Evolutionary conservation across 2,113 vertebrate genomes (phyloP).

Genomic region (Nibea coibor): DNA sequence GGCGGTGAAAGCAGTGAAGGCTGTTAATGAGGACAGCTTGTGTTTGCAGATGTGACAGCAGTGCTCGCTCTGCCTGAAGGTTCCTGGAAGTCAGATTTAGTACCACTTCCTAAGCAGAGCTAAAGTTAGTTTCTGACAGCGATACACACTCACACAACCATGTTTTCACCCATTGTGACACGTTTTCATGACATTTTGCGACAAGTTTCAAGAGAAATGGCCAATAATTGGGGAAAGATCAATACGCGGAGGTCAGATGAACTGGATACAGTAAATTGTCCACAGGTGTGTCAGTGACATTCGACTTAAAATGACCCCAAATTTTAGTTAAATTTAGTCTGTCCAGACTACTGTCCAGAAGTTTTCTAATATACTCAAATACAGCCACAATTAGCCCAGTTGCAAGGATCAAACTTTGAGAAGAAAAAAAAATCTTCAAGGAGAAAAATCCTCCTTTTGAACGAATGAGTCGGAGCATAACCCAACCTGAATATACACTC

Average conservation of each 20-base stretch:
- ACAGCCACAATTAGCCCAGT: slow-evolving; percentile 43
- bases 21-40: slow-evolving; percentile 60
- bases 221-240: background rate
- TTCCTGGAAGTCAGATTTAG: slow-evolving; percentile 63
- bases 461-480: slow-evolving; percentile 55
- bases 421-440: slow-evolving; percentile 30
- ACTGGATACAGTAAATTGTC: background rate
- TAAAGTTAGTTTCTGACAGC: slow-evolving; percentile 55
- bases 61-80: slow-evolving; percentile 55
- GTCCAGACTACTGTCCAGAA: too few relatives aligned
- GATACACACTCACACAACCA: slow-evolving; percentile 6
- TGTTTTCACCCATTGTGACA: slow-evolving; percentile 28
- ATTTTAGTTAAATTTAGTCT: background rate
- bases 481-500: slow-evolving; percentile 37
- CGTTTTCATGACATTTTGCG: slow-evolving; percentile 8
- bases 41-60: slow-evolving; percentile 65
- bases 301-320: background rate
- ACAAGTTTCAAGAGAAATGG: background rate
- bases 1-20: slow-evolving; percentile 15
- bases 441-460: slow-evolving; percentile 56
- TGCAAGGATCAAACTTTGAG: slow-evolving; percentile 46
- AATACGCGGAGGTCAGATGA: background rate
- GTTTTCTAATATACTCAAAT: background rate
- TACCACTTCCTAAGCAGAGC: slow-evolving; percentile 42
- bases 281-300: background rate